Evolutionary conservation across 1,140 invertebrate species (phyloP).

Genomic region (Bombus waltoni): DNA sequence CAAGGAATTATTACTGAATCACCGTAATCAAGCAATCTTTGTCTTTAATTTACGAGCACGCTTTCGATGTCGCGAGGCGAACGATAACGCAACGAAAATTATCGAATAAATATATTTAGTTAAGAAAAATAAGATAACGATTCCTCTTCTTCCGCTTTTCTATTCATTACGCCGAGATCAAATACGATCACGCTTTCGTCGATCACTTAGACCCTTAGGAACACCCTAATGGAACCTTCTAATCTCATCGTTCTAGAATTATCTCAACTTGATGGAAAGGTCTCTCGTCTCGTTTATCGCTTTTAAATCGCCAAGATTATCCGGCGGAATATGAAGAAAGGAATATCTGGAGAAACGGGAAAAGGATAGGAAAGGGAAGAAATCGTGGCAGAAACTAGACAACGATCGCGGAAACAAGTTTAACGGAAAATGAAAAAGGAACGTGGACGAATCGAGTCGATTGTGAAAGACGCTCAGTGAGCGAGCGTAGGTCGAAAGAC

Average conservation of each 20-base stretch:
- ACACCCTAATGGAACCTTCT: background rate
- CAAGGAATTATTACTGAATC: background rate
- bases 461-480: background rate
- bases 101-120: background rate
- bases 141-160: too few relatives aligned
- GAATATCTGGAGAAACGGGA: background rate
- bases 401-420: background rate
- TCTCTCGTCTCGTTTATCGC: too few relatives aligned
- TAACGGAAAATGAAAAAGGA: background rate
- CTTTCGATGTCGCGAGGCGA: background rate
- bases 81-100: background rate
- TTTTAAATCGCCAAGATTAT: background rate
- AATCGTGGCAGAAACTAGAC: background rate
- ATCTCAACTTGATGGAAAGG: background rate
- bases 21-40: background rate
- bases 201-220: background rate
- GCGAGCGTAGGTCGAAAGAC: background rate
- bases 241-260: background rate
- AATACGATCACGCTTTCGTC: background rate
- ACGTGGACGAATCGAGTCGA: background rate
- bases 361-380: background rate
- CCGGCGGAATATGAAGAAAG: background rate
- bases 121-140: background rate
- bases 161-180: background rate
- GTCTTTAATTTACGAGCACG: background rate